Percentiles rank a stretch among this genome's conserved stretches.
These are phyloP conservation scores for Nymphicus hollandicus DNA, from an alignment of 2,113 vertebrate species.

Conservation along the genomic window DNA sequence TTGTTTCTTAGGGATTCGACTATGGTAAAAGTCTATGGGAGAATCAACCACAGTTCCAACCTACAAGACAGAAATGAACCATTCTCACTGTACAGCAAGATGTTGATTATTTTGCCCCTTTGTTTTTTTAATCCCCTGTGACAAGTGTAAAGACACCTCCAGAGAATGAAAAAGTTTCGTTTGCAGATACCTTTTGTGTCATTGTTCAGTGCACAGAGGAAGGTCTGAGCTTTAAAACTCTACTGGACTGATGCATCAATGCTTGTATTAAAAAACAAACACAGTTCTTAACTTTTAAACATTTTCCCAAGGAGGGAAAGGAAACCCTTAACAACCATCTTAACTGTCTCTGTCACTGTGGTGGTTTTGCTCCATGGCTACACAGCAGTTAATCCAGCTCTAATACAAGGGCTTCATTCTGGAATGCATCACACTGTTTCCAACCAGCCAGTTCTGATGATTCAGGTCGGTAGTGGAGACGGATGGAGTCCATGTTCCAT, in stretches of 20 bases:
- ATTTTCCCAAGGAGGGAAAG: neutral
- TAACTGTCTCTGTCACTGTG: neutral
- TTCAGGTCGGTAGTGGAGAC: neutral
- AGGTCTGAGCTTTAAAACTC: neutral
- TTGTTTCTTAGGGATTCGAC: conserved; percentile 91
- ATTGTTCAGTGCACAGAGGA: neutral
- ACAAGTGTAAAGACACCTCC: neutral
- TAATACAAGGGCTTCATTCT: neutral
- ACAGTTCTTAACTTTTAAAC: neutral
- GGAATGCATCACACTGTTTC: neutral
- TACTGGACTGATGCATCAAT: neutral
- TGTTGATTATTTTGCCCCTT: neutral
- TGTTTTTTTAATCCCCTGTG: neutral
- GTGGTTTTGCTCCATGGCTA: neutral
- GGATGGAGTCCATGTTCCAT: neutral
- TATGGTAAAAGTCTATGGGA: conserved; percentile 92
- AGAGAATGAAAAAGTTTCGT: neutral
- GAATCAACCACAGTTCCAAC: conserved; percentile 90
- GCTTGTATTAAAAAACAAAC: neutral
- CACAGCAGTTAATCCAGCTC: neutral
- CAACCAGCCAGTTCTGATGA: neutral
- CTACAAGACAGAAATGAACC: conserved; percentile 63
- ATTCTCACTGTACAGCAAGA: neutral
- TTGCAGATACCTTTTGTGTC: neutral
- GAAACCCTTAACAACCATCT: neutral